Evolutionary conservation across 37 sponge, comb jelly and placozoan genomes (phyloP).

Genomic region (Tethya wilhelma): DNA sequence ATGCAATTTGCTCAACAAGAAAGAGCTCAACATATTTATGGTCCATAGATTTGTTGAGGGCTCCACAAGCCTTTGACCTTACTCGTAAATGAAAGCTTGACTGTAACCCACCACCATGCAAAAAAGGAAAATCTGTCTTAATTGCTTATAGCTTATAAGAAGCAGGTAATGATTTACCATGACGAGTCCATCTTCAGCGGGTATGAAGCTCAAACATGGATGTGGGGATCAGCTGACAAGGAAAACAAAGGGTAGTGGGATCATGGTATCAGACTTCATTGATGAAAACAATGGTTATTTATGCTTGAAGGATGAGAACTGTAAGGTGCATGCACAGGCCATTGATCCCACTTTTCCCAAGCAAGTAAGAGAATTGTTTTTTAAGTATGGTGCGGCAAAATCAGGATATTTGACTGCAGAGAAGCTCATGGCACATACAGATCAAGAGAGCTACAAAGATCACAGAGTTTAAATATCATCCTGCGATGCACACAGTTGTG

Average conservation of each 20-base stretch:
- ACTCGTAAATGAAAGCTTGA: too few species aligned
- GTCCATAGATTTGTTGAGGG: too few species aligned
- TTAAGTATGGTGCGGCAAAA: not conserved
- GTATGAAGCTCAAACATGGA: too few species aligned
- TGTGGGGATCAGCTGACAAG: not conserved
- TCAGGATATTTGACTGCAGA: not conserved
- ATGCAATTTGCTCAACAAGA: not conserved
- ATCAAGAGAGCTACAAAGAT: not conserved
- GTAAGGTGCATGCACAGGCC: too few species aligned
- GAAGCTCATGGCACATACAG: not conserved
- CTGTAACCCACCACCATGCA: too few species aligned
- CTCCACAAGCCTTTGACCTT: too few species aligned
- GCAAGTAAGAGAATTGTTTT: too few species aligned
- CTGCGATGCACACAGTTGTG: not conserved
- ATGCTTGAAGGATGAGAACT: not conserved
- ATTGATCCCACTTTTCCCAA: too few species aligned
- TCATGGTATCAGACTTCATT: not conserved
- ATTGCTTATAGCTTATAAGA: not conserved
- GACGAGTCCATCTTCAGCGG: too few species aligned
- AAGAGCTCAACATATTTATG: conserved; percentile 16
- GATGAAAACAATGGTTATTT: not conserved
- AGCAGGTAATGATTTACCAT: too few species aligned
- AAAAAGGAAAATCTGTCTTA: too few species aligned
- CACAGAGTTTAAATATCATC: not conserved
- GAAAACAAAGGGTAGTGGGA: not conserved